Evolutionary conservation across 1,140 invertebrate species (phyloP), one percentile per base, ranked within the genome.

Genomic region (Formica exsecta): DNA sequence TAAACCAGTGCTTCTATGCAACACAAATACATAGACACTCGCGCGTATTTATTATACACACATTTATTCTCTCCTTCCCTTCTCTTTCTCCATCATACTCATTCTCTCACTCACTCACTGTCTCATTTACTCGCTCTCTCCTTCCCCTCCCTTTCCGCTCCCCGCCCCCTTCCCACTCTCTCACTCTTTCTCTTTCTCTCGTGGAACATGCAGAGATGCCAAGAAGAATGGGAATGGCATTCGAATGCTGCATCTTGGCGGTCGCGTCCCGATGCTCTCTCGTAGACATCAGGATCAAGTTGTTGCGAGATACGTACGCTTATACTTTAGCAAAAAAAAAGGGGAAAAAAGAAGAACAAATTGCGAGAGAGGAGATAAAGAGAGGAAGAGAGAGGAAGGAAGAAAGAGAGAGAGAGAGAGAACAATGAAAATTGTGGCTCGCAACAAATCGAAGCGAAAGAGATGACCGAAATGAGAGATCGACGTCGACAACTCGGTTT

Each of bases 11-110:
- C 36, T 6, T 11, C 41, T 44, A 48, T 85, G 64, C 38, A 11
- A 41, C 75, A 29, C 54, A 32, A 41, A 25, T 70, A 51, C 77
- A 41, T 57, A 62, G n/a, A 38, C 51, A 41, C 66, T 73, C 38
- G 13, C 32, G 57, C 48, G 19, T 44, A 44, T 16, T 41, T 22
- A 25, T 61, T 44, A 29, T 59, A 51, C 5, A 77, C 16, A 62
- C 57, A 32, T 85, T 76, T 48, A 74, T 87, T 79, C 73, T 79
- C 73, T 70, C 73, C 59, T 29, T 29, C 25, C 36, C 54, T 64
- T 71, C 83, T n/a, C 71, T 86, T 76, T 25, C 54, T 86, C 70
- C 62, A 29, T 29, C 25, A 29, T 29, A 1, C 25, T 29, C 25
- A 29, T 1, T 29, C 25, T 1, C 25, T 29, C 25, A 29, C 25